Percentiles rank a stretch among this genome's conserved stretches.
These are phyloP conservation scores for Hozukius guyotensis DNA, from an alignment of 2,797 vertebrate genomes.

Conservation along the genomic window DNA sequence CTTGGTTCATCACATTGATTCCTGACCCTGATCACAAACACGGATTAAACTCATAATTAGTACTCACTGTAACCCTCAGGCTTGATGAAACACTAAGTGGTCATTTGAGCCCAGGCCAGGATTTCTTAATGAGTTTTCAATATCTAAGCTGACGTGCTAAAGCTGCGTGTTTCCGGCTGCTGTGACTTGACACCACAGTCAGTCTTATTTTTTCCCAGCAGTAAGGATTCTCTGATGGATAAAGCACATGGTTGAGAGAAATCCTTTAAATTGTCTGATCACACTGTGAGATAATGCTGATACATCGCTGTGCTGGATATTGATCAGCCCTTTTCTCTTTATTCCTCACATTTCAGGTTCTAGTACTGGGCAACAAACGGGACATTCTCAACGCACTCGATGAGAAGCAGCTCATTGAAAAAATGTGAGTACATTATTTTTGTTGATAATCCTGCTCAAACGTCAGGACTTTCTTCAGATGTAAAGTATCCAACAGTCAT, in stretches of 20 bases:
- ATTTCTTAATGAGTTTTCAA: conserved; percentile 8
- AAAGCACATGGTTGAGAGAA: neutral
- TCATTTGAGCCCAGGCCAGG: conserved; percentile 19
- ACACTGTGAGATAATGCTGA: neutral
- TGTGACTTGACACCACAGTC: neutral
- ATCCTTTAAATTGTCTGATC: neutral
- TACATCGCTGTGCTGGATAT: neutral
- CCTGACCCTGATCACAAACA: neutral
- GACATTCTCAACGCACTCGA: conserved; percentile 94
- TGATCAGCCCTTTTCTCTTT: neutral
- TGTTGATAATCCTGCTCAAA: neutral
- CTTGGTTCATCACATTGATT: conserved; percentile 8
- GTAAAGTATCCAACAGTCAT: neutral
- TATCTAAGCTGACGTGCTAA: conserved; percentile 1
- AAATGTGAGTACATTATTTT: conserved; percentile 88
- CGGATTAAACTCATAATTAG: conserved; percentile 7
- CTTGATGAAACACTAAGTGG: conserved; percentile 10
- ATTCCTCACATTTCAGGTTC: conserved; percentile 84
- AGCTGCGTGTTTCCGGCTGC: conserved; percentile 5
- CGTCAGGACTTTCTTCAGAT: neutral
- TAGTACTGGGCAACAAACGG: conserved; percentile 98
- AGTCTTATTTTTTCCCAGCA: neutral
- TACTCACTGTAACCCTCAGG: conserved; percentile 14
- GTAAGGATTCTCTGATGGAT: neutral
- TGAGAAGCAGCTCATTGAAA: conserved; percentile 99